Evolutionary conservation across 2,113 vertebrate species (phyloP).

Genomic region (Menura novaehollandiae): DNA sequence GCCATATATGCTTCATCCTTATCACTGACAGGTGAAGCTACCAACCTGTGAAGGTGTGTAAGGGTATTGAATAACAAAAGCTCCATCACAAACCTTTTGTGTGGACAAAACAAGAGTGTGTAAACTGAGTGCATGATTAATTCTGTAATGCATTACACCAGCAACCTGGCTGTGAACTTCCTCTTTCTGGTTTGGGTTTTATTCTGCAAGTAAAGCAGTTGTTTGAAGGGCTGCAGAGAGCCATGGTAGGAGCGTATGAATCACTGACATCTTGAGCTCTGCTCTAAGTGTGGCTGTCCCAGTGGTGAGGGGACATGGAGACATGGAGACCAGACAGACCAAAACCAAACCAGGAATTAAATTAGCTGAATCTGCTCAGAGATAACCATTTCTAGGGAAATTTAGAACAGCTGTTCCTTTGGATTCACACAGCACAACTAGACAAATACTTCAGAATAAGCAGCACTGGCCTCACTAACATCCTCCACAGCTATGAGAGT

Average conservation of each 20-base stretch:
- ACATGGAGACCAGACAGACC: background rate
- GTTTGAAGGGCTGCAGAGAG: background rate
- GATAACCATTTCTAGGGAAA: background rate
- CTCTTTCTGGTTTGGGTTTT: constrained; percentile 3
- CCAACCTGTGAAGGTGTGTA: background rate
- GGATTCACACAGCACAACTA: background rate
- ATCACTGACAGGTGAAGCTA: background rate
- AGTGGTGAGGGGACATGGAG: background rate
- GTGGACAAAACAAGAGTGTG: background rate
- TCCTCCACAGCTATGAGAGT: background rate
- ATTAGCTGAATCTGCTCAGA: background rate
- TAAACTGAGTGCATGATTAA: background rate
- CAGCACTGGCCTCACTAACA: background rate
- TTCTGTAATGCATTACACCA: background rate
- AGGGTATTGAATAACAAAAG: background rate
- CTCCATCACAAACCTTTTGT: fast-evolving
- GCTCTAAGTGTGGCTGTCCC: background rate
- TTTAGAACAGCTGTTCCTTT: background rate
- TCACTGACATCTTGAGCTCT: background rate
- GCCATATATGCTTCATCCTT: background rate
- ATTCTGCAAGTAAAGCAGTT: background rate
- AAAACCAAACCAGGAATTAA: constrained; percentile 18
- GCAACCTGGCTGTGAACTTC: background rate
- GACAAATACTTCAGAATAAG: background rate
- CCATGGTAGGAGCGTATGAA: background rate